Evolutionary conservation across 2,113 vertebrate species (phyloP).

Genomic region (Vulpes ferrilata): DNA sequence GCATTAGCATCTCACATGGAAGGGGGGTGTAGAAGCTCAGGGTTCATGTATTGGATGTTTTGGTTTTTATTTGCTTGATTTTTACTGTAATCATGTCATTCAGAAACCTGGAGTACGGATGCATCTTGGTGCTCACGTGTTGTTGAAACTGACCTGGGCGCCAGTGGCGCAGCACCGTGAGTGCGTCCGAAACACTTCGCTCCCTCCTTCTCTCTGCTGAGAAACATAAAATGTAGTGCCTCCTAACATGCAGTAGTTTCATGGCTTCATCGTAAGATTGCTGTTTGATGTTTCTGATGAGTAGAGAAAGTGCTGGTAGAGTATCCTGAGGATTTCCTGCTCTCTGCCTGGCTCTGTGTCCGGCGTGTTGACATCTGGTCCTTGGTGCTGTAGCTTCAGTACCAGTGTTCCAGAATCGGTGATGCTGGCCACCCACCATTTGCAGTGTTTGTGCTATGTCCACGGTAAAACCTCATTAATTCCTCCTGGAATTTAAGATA

Average conservation of each 20-base stretch:
- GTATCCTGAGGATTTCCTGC: not conserved
- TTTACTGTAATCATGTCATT: constrained; percentile 68
- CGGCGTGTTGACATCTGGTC: not conserved
- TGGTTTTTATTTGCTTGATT: constrained; percentile 54
- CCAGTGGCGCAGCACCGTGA: constrained; percentile 6
- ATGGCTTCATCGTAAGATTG: not conserved
- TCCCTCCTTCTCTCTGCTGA: not conserved
- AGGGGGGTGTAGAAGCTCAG: constrained; percentile 46
- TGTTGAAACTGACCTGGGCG: constrained; percentile 61
- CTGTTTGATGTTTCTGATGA: not conserved
- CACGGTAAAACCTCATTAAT: constrained; percentile 70
- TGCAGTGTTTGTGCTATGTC: constrained; percentile 53
- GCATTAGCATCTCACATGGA: not conserved
- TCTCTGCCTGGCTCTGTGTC: not conserved
- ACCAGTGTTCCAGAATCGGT: not conserved
- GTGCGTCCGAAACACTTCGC: not conserved
- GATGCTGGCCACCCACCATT: constrained; percentile 11
- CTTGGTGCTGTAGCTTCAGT: not conserved
- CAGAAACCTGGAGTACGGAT: constrained; percentile 47
- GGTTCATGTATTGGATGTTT: constrained; percentile 33
- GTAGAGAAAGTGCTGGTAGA: not conserved
- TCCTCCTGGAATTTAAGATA: constrained; percentile 49
- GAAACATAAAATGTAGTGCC: not conserved
- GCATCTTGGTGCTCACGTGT: constrained; percentile 29
- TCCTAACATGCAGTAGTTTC: not conserved